These are phyloP conservation scores for Coelopa frigida DNA, from an alignment of 1,140 invertebrate genomes.

Conservation along the genomic window DNA sequence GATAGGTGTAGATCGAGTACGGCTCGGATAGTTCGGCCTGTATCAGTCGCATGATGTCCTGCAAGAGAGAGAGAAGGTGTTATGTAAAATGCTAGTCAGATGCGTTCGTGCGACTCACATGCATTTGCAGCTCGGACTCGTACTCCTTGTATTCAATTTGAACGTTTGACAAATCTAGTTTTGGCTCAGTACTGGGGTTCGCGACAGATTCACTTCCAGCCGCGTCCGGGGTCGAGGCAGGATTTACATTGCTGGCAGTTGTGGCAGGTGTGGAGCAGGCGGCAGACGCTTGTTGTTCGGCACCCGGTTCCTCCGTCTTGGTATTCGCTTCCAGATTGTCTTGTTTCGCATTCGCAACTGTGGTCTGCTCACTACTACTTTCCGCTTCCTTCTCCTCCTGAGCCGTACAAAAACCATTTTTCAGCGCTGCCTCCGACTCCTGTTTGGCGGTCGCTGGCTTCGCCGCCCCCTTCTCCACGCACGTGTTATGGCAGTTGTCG, in stretches of 20 bases:
- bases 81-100: neutral
- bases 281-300: neutral
- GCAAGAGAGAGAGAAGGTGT: neutral
- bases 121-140: slow-evolving; percentile 85
- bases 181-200: neutral
- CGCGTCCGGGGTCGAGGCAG: neutral
- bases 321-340: neutral
- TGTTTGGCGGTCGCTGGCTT: too few relatives aligned
- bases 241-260: neutral
- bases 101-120: slow-evolving; percentile 43
- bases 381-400: neutral
- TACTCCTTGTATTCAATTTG: slow-evolving; percentile 66
- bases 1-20: slow-evolving; percentile 99
- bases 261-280: neutral
- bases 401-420: slow-evolving; percentile 3
- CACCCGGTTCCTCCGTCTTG: neutral
- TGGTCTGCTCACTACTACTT: too few relatives aligned
- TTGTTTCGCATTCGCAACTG: too few relatives aligned
- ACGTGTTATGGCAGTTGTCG: slow-evolving; percentile 2
- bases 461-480: too few relatives aligned
- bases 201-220: too few relatives aligned
- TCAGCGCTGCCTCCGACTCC: neutral
- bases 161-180: slow-evolving; percentile 22
- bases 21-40: slow-evolving; percentile 98
- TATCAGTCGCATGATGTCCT: slow-evolving; percentile 93